Evolutionary conservation across 2,797 vertebrate species (phyloP), one percentile per base, ranked within the genome.

Genomic region (Vespertilio murinus): DNA sequence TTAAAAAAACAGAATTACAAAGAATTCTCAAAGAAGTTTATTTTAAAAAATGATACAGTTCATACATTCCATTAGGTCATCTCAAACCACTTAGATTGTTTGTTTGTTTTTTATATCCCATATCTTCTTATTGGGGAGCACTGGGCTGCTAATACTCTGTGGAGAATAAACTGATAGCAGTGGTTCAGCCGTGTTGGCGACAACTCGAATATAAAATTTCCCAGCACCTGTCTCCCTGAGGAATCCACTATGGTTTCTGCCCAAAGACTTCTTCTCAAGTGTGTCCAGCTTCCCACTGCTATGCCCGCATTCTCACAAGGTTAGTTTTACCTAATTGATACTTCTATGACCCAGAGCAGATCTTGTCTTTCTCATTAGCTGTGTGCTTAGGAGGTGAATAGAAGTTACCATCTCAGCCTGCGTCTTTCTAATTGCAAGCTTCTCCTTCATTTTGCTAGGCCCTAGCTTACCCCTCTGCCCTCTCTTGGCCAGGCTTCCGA

Each of bases 121-220:
- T 17, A 8, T 22, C 17, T 22, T 45, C 9, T 83, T 73, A 70
- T 17, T 73, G n/a, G 16, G 28, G 3, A 93, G 28, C 0, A 2
- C 4, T n/a, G 59, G 33, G 47, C 6, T 83, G 2, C 8, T 77
- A 14, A 28, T 1, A 8, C 2, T 6, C 1, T 5, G 2, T 6
- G n/a, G 5, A 14, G 1, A 65, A 33, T 69, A 65, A 54, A 59
- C 0, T 28, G 28, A 59, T 14, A 83, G 28, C 11, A 81, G 2
- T 64, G 38, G 3, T n/a, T 91, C 13, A 61, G 23, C 8, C 33
- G 8, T 11, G 3, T 40, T 71, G 35, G 20, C 22, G 45, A 25
- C 23, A 33, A 45, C 9, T 6, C 8, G n/a, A 23, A 52, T 11
- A 54, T 11, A 16, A 52, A 10, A 64, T 38, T 84, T n/a, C 28